Percentiles rank a stretch among this genome's conserved stretches.
Conservation (phyloP, 2,888 invertebrate species). For the Cylindroiulus punctatus region DNA sequence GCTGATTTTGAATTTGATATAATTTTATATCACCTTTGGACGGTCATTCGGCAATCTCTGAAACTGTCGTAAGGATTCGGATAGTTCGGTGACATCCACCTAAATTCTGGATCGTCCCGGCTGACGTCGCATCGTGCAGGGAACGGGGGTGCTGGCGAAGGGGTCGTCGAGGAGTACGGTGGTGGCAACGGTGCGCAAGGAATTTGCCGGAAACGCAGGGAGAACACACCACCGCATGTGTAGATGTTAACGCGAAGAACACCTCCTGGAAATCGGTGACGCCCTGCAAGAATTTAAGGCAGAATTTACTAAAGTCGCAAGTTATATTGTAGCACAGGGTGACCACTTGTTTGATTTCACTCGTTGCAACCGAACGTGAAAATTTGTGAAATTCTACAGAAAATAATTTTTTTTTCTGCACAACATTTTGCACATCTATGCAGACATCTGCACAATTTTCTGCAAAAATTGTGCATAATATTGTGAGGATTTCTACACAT, state of each 20-base stretch:
- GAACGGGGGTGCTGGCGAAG: background rate
- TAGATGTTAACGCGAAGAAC: background rate
- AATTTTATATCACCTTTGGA: constrained; percentile 52
- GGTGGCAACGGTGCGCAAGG: background rate
- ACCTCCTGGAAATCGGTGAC: background rate
- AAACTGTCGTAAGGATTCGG: constrained; percentile 23
- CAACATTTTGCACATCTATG: too few relatives aligned
- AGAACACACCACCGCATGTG: background rate
- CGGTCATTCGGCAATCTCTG: constrained; percentile 34
- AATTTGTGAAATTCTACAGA: too few relatives aligned
- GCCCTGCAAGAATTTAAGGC: background rate
- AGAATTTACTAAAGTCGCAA: background rate
- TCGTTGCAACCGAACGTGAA: too few relatives aligned
- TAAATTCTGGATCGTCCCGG: background rate
- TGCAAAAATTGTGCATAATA: too few relatives aligned
- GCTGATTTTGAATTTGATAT: too few relatives aligned
- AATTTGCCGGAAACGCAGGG: background rate
- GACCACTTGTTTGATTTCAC: too few relatives aligned
- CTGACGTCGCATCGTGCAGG: background rate
- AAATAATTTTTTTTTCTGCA: too few relatives aligned
- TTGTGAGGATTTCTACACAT: too few relatives aligned
- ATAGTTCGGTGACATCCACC: constrained; percentile 33
- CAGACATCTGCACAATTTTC: too few relatives aligned
- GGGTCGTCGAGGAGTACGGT: background rate
- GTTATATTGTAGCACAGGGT: background rate